Conservation (phyloP, 2,113 vertebrate genomes). For the Gnathonemus longibarbis region DNA sequence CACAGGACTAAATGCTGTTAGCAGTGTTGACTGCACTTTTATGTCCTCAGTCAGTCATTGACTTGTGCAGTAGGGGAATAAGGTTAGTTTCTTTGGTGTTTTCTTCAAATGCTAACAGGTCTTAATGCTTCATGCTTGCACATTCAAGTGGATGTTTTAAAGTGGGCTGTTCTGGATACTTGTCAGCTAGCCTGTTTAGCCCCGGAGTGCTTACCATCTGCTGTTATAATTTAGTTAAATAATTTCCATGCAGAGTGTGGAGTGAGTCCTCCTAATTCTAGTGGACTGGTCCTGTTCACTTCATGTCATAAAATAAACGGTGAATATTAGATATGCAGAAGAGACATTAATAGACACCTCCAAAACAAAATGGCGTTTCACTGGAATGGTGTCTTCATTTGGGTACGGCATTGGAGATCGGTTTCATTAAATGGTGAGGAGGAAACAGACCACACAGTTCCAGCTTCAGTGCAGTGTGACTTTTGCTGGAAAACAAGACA, state of each 20-base stretch:
- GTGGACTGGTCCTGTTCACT: not conserved
- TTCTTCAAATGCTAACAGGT: not conserved
- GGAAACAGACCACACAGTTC: not conserved
- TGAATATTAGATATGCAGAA: not conserved
- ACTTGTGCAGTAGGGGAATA: not conserved
- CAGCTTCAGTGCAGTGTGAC: not conserved
- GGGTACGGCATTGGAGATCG: not conserved
- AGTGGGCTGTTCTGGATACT: not conserved
- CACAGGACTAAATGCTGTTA: not conserved
- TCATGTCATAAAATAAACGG: not conserved
- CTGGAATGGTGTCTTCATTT: not conserved
- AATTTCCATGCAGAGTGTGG: not conserved
- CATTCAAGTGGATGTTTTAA: not conserved
- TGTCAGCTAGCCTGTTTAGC: not conserved
- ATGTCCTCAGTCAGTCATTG: not conserved
- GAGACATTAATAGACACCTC: not conserved
- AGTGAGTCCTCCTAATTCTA: not conserved
- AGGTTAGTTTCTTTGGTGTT: not conserved
- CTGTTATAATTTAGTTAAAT: not conserved
- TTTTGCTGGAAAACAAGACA: not conserved
- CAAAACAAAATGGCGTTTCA: not conserved
- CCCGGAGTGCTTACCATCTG: not conserved
- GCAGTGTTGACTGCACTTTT: not conserved
- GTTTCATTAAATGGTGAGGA: not conserved
- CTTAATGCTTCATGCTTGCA: not conserved